Conservation (phyloP, 2,888 invertebrate genomes). For the Panopea generosa region DNA sequence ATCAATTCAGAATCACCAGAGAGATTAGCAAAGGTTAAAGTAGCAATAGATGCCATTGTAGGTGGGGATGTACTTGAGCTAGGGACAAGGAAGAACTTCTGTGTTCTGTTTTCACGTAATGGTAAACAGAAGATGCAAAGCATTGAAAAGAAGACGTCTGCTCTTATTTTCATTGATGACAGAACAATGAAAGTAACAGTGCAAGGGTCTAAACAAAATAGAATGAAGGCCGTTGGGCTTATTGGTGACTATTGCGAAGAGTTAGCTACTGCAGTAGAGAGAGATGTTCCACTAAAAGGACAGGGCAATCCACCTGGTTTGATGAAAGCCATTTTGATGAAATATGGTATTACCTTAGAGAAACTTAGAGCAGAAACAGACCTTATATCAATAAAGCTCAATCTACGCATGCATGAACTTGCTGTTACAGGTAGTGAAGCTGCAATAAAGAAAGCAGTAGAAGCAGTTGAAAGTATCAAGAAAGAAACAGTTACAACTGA, state of each 20-base stretch:
- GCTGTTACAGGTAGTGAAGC: constrained; percentile 59
- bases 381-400: constrained; percentile 53
- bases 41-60: constrained; percentile 52
- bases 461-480: constrained; percentile 37
- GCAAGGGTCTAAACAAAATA: constrained; percentile 51
- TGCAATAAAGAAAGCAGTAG: constrained; percentile 49
- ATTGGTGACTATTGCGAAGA: constrained; percentile 50
- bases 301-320: constrained; percentile 68
- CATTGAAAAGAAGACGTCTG: constrained; percentile 49
- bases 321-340: constrained; percentile 70
- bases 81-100: constrained; percentile 30
- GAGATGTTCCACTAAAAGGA: constrained; percentile 61
- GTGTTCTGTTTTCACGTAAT: constrained; percentile 54
- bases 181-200: constrained; percentile 59
- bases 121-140: constrained; percentile 50
- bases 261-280: constrained; percentile 22
- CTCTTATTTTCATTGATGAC: constrained; percentile 59
- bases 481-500: not conserved
- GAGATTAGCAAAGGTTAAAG: constrained; percentile 55
- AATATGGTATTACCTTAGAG: constrained; percentile 64
- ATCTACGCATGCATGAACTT: constrained; percentile 61
- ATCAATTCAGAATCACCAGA: constrained; percentile 53
- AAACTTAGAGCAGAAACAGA: constrained; percentile 51
- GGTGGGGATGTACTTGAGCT: constrained; percentile 61
- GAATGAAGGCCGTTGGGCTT: constrained; percentile 26